Base-by-base conservation (phyloP, 2,113 vertebrate genomes). In the Microcebus lehilahytsara region DNA sequence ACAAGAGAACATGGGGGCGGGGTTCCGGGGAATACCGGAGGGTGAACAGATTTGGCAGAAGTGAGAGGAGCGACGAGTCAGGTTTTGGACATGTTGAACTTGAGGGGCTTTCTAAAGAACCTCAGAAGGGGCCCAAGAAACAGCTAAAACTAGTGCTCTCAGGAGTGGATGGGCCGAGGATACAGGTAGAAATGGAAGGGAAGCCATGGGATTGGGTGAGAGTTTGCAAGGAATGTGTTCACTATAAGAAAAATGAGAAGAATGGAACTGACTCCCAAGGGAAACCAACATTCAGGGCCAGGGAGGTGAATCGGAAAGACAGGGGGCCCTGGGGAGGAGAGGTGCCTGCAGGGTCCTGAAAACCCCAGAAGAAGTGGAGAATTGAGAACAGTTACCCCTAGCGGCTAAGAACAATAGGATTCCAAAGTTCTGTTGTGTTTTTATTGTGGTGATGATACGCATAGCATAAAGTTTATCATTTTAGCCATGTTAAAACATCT, bases 171-270 rank as follows among this genome's bases (percentile, higher is more conserved):
- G 42, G 66, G 11, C 32, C 49, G 60, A 53, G 37, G 58, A 37
- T n/a, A 56, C 34, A 30, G 72, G 19, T 3, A 34, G 66, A 13
- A 30, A 78, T 22, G 46, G 60, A 90, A 72, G 27, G 19, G 46
- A 46, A 95, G n/a, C 19, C 66, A 75, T 9, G 8, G 13, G 58
- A 14, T 60, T 32, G 14, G 23, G 51, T 56, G 74, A 75, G 17
- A 84, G 2, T 2, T n/a, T 4, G 22, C 13, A n/a, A 49, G 1
- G 8, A 56, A 22, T 13, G 3, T 3, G 19, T 5, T 64, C 51
- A 58, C n/a, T 53, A 13, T 20, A 34, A 77, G 23, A 69, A 71
- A 19, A 77, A 77, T 32, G 51, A 34, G 49, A 75, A 49, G 40
- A 4, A 49, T 5, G 27, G 25, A 87, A 16, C 4, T 0, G 9